A percentile compares a stretch with the other conserved stretches of the same genome.
Conservation (phyloP, 2,113 vertebrate genomes). For the Phodopus roborovskii region DNA sequence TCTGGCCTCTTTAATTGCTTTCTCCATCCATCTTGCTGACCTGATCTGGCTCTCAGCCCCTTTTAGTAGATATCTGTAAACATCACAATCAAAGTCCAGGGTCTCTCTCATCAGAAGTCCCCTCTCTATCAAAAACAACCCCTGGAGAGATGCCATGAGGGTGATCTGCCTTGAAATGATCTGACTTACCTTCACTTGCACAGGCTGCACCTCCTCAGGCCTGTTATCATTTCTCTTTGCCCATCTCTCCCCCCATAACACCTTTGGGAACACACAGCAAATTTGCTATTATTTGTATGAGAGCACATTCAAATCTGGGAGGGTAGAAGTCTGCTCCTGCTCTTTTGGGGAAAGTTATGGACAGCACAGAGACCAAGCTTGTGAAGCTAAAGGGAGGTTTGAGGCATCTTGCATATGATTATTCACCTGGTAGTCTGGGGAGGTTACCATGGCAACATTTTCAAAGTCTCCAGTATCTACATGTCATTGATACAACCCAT, state of each 20-base stretch:
- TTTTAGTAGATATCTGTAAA: conserved; percentile 35
- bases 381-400: background rate
- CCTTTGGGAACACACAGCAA: rapidly evolving
- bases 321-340: background rate
- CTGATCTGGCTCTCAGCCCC: background rate
- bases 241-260: background rate
- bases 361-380: background rate
- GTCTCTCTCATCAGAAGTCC: background rate
- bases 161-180: background rate
- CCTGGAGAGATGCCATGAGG: rapidly evolving
- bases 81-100: background rate
- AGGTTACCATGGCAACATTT: conserved; percentile 59
- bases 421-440: conserved; percentile 44
- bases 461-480: background rate
- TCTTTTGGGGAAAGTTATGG: background rate
- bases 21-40: background rate
- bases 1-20: background rate
- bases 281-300: background rate
- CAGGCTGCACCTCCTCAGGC: no score
- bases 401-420: conserved; percentile 33
- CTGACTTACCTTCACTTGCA: background rate
- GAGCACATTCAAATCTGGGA: background rate
- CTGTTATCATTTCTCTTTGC: background rate
- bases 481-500: conserved; percentile 13
- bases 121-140: background rate